Evolutionary conservation across 1,140 invertebrate genomes (phyloP), one percentile per base, ranked within the genome.

Genomic region (Bemisia tabaci): DNA sequence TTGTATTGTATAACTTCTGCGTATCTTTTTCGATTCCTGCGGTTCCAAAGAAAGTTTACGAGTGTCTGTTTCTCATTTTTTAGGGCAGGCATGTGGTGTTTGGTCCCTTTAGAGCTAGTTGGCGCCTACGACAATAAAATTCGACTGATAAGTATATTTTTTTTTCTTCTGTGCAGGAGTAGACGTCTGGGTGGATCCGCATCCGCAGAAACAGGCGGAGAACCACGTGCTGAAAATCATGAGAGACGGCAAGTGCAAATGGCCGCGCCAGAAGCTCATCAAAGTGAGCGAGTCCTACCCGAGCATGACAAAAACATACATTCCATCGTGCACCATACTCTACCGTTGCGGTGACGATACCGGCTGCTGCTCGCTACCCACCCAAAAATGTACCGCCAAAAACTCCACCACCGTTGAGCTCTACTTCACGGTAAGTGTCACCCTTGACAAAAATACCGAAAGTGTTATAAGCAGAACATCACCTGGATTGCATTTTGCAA

Each of bases 301-400:
- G n/a, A 82, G 84, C 73, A 76, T 84, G 0, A 81, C 82, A n/a
- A 88, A 84, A 71, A 82, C 79, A 24, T 91, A 90, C 77, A 76
- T 81, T 64, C 88, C 89, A 24, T 84, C 86, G 67, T 90, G 88
- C 74, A 88, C 86, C 2, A 82, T 88, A 22, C 73, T 91, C 59
- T 84, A 90, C 73, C 82, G 84, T 67, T 91, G 89, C 72, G 82
- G 84, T n/a, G 87, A 89, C 71, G 86, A 89, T 74, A 87, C 85
- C 12, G 89, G 89, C 66, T 91, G 89, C 74, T 91, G 89, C 73
- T 76, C 74, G 25, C 79, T 79, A 21, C 82, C 84, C 67, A 74
- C 77, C 2, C 77, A 83, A 61, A 84, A 82, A 24, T 91, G 89
- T 73, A 83, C 82, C 25, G 82, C 87, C 1, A 89, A 87, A 73